Base-by-base conservation (phyloP, 2,888 invertebrate genomes). In the Steinernema hermaphroditum region DNA sequence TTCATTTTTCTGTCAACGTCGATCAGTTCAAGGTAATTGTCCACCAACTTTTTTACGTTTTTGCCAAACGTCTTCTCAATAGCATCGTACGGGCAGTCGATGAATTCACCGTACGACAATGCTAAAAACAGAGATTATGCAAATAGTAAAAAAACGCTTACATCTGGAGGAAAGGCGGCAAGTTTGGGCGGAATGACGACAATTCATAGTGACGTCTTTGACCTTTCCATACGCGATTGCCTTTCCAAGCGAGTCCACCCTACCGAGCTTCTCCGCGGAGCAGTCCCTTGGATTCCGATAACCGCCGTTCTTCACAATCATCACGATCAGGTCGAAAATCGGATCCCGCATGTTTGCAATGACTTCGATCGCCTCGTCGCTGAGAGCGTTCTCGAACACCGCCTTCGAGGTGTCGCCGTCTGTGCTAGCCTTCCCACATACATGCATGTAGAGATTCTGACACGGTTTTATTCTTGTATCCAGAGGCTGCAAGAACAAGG, bases 191-290 rank as follows among this genome's bases (percentile, higher is more conserved):
- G 6, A 32, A 14, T 29, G 29, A 6, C 12, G 12, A 32, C 62
- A 62, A 1, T 62, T 32, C 16, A 62, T 32, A 16, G 29, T 16
- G 32, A 32, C 22, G 6, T 32, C 32, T 14, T 32, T n/a, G 8
- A 62, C 32, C 19, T 62, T 62, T 4, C 62, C 62, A 27, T 62
- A 62, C 12, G 62, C 62, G 2, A 62, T 4, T n/a, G 32, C 62
- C n/a, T 62, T 29, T 29, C 62, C 62, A 16, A 62, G 1, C 27
- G 62, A 62, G n/a, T 62, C 27, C 16, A 4, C 16, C 6, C 9
- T 46, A 4, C n/a, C 32, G 16, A 32, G 27, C 32, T 37, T 16
- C 32, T 9, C 9, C 32, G 8, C 8, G 1, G 14, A 29, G 19
- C 62, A 62, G 9, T 24, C 12, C 1, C 27, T 32, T 16, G 29